Evolutionary conservation across 2,113 vertebrate species (phyloP).

Genomic region (Lipotes vexillifer): DNA sequence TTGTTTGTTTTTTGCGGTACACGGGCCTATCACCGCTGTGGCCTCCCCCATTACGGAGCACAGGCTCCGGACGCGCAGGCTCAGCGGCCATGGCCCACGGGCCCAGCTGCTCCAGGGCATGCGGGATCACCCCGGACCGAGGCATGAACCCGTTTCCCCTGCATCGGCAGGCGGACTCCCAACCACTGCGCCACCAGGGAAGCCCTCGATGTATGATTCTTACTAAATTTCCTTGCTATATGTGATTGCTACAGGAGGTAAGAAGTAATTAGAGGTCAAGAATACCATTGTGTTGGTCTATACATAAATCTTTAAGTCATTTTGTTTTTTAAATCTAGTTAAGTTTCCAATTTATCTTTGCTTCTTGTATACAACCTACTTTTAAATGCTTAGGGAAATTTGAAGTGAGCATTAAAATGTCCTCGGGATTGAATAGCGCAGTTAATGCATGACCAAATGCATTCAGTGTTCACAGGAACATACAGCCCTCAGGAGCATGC

Average conservation of each 20-base stretch:
- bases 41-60: too few species aligned
- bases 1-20: too few species aligned
- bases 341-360: conserved; percentile 29
- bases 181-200: too few species aligned
- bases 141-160: too few species aligned
- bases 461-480: conserved; percentile 57
- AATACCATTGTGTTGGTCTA: background rate
- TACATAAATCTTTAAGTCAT: conserved; percentile 33
- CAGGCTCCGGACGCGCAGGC: too few species aligned
- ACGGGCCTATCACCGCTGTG: too few species aligned
- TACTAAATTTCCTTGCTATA: background rate
- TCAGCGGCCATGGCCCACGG: too few species aligned
- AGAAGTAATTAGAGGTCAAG: background rate
- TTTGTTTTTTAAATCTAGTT: conserved; percentile 15
- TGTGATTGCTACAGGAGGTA: background rate
- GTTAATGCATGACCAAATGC: conserved; percentile 65
- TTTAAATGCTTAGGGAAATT: conserved; percentile 57
- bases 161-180: too few species aligned
- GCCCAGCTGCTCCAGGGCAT: too few species aligned
- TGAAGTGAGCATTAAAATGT: conserved; percentile 63
- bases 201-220: background rate
- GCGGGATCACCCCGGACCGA: too few species aligned
- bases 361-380: background rate
- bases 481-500: conserved; percentile 44
- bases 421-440: conserved; percentile 49